Evolutionary conservation across 2,113 vertebrate genomes (phyloP).

Genomic region (Paramormyrops kingsleyae): DNA sequence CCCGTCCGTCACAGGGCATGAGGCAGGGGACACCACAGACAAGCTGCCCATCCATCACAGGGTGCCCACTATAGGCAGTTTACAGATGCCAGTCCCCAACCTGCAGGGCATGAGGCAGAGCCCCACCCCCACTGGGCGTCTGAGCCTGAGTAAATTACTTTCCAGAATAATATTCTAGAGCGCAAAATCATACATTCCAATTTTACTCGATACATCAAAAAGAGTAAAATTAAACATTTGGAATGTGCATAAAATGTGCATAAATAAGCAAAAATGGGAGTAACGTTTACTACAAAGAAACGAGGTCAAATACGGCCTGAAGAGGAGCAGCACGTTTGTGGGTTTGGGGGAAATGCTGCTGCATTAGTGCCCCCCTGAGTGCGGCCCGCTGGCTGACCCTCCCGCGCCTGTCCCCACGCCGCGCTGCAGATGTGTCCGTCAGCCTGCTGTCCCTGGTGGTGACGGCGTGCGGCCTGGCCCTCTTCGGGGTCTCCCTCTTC

Average conservation of each 20-base stretch:
- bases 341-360: neutral
- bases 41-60: neutral
- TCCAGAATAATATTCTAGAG: neutral
- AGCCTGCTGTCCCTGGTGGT: constrained; percentile 92
- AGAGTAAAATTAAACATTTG: neutral
- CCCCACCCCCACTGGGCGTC: neutral
- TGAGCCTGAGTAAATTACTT: neutral
- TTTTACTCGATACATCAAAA: neutral
- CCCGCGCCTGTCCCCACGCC: constrained; percentile 19
- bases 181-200: neutral
- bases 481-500: constrained; percentile 94
- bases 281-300: neutral
- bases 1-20: neutral
- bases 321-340: neutral
- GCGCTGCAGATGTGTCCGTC: constrained; percentile 83
- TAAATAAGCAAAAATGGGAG: neutral
- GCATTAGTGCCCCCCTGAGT: neutral
- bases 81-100: neutral
- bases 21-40: neutral
- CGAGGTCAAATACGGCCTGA: neutral
- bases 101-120: neutral
- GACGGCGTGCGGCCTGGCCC: constrained; percentile 90
- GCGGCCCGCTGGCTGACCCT: neutral
- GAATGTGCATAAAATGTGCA: neutral
- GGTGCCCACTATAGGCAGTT: neutral